Evolutionary conservation across 1,140 invertebrate species (phyloP).

Genomic region (Dolichoris vasculosae): DNA sequence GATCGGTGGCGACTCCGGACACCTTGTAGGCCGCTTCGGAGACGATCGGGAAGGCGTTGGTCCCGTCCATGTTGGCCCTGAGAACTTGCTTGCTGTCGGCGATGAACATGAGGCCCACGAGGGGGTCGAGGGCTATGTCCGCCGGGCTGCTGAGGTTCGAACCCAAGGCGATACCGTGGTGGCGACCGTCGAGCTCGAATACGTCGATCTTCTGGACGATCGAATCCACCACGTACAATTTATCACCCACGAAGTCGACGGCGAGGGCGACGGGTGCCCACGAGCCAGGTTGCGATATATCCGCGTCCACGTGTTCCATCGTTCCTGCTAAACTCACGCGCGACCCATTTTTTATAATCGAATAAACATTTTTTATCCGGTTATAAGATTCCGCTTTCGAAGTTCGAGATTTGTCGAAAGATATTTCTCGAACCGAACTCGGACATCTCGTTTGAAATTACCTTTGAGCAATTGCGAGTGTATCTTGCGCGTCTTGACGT

Average conservation of each 20-base stretch:
- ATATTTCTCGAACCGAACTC: no score
- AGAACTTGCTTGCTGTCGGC: constrained; percentile 93
- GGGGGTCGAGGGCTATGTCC: constrained; percentile 94
- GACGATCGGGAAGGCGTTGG: constrained; percentile 86
- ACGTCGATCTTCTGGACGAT: constrained; percentile 95
- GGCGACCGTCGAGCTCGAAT: constrained; percentile 88
- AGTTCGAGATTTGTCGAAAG: not conserved
- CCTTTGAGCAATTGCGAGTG: constrained; percentile 78
- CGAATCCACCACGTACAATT: constrained; percentile 95
- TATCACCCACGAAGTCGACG: constrained; percentile 97
- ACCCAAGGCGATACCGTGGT: constrained; percentile 91
- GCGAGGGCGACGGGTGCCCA: constrained; percentile 93
- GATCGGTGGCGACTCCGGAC: constrained; percentile 89
- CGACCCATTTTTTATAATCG: not conserved
- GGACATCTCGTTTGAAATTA: not conserved
- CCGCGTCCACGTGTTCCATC: constrained; percentile 74
- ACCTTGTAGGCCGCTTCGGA: constrained; percentile 93
- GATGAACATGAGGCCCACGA: constrained; percentile 93
- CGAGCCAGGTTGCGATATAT: constrained; percentile 85
- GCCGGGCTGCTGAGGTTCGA: constrained; percentile 93
- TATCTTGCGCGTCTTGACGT: constrained; percentile 88
- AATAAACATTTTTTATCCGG: not conserved
- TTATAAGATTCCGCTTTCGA: not conserved
- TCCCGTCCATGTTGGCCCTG: constrained; percentile 94
- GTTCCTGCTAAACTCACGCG: constrained; percentile 11